Percentiles rank a stretch among this genome's conserved stretches.
Evolutionary conservation across 2,797 vertebrate species (phyloP).

Genomic region (Pygocentrus nattereri): DNA sequence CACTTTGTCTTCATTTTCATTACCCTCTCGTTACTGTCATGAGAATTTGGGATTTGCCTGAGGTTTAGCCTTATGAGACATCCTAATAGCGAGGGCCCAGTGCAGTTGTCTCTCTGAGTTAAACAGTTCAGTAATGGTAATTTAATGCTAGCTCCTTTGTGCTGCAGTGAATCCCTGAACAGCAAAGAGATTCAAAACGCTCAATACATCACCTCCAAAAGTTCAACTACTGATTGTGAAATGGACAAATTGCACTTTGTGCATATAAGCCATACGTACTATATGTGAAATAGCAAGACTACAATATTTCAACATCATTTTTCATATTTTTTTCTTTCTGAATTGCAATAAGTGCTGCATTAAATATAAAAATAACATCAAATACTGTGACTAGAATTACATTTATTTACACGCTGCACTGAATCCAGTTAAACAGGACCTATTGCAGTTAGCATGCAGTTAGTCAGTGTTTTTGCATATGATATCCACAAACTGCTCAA

Average conservation of each 20-base stretch:
- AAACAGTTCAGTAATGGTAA: slow-evolving; percentile 16
- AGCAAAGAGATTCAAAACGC: not conserved
- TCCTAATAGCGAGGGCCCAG: slow-evolving; percentile 5
- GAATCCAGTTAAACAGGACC: too few species aligned
- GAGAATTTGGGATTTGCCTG: slow-evolving; percentile 29
- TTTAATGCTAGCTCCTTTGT: slow-evolving; percentile 12
- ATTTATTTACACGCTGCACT: too few species aligned
- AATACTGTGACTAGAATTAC: too few species aligned
- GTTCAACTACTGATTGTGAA: not conserved
- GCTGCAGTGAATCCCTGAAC: not conserved
- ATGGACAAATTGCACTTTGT: not conserved
- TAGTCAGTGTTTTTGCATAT: too few species aligned
- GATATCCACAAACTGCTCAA: too few species aligned
- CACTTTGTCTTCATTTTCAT: slow-evolving; percentile 44
- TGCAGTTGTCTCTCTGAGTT: not conserved
- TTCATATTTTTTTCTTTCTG: too few species aligned
- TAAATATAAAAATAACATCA: too few species aligned
- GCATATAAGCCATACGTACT: not conserved
- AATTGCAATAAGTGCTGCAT: too few species aligned
- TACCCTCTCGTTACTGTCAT: slow-evolving; percentile 41
- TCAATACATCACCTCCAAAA: slow-evolving; percentile 1
- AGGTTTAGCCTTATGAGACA: slow-evolving; percentile 20
- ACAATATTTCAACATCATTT: too few species aligned
- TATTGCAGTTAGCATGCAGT: too few species aligned
- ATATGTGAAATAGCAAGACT: too few species aligned